A percentile compares a stretch with the other conserved stretches of the same genome.
These are phyloP conservation scores for Volucella inflata DNA, from an alignment of 2,888 invertebrate genomes.

Conservation along the genomic window DNA sequence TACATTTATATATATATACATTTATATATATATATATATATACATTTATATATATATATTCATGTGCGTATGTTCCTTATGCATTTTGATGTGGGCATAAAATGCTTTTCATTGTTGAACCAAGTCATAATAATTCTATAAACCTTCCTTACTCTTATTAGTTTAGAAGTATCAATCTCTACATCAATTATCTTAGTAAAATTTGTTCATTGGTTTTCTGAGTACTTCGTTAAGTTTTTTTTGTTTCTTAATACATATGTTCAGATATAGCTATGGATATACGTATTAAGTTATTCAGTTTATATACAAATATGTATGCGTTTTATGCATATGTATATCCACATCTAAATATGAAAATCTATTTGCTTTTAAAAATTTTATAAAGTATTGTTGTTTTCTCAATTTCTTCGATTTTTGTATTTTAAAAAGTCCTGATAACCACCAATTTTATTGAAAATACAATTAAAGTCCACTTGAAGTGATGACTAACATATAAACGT, in stretches of 20 bases:
- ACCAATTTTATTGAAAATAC: slow-evolving; percentile 2
- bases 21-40: slow-evolving; percentile 5
- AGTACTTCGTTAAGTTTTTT: background rate
- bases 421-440: slow-evolving; percentile 4
- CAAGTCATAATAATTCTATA: slow-evolving; percentile 18
- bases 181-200: slow-evolving; percentile 25
- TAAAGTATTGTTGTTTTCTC: slow-evolving; percentile 1
- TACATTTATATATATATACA: background rate
- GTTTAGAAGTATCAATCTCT: slow-evolving; percentile 19
- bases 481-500: slow-evolving; percentile 1
- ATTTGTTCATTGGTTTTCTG: slow-evolving; percentile 45
- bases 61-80: background rate
- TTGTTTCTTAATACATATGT: slow-evolving; percentile 1
- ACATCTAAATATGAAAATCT: slow-evolving; percentile 14
- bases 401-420: slow-evolving; percentile 14
- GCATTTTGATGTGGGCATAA: background rate
- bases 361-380: slow-evolving; percentile 6
- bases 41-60: slow-evolving; percentile 13
- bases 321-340: slow-evolving; percentile 17
- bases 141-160: no score
- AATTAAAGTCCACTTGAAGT: slow-evolving; percentile 13
- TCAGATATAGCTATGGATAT: background rate
- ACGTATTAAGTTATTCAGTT: slow-evolving; percentile 9
- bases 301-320: slow-evolving; percentile 19
- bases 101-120: slow-evolving; percentile 16